Percentiles rank a stretch among this genome's conserved stretches.
Evolutionary conservation across 1,140 invertebrate genomes (phyloP).

Genomic region (Brachionus paranguensis): DNA sequence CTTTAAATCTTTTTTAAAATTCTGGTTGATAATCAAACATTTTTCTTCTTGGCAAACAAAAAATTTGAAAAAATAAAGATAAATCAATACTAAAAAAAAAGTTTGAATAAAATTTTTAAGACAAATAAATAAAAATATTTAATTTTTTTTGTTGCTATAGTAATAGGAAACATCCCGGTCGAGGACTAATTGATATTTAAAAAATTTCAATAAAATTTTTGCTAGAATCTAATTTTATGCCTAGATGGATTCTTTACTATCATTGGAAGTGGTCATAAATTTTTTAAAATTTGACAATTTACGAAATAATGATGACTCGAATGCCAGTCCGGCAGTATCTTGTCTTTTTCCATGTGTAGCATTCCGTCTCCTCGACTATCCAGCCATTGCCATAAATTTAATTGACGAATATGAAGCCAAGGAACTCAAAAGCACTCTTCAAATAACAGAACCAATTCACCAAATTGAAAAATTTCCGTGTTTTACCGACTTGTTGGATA

Average conservation of each 20-base stretch:
- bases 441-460: not conserved
- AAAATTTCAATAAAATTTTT: not conserved
- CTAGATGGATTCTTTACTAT: conserved; percentile 25
- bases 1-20: too few relatives aligned
- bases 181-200: not conserved
- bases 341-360: conserved; percentile 14
- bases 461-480: conserved; percentile 11
- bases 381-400: conserved; percentile 17
- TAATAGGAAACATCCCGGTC: not conserved
- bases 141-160: not conserved
- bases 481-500: conserved; percentile 12
- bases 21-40: too few relatives aligned
- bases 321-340: not conserved
- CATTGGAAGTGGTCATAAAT: not conserved
- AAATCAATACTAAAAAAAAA: not conserved
- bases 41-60: too few relatives aligned
- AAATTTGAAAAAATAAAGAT: too few relatives aligned
- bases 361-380: conserved; percentile 24
- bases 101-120: not conserved
- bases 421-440: not conserved
- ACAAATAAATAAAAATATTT: not conserved
- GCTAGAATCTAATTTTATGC: not conserved
- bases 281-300: conserved; percentile 22
- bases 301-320: not conserved
- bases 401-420: conserved; percentile 14